A percentile compares a stretch with the other conserved stretches of the same genome.
These are phyloP conservation scores for Agelastica alni DNA, from an alignment of 2,888 invertebrate species.

Conservation along the genomic window DNA sequence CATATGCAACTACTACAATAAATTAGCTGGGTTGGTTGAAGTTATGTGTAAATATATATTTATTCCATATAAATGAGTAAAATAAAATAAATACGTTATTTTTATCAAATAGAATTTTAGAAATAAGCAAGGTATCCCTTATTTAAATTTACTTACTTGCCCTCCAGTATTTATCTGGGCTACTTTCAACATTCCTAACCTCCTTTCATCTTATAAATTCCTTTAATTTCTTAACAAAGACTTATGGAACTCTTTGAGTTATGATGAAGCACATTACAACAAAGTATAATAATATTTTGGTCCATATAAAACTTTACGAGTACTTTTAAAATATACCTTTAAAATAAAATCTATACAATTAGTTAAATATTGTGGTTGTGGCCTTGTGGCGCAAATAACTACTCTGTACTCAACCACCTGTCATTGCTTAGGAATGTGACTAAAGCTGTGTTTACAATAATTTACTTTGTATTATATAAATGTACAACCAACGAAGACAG, in stretches of 20 bases:
- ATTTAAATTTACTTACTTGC: constrained; percentile 47
- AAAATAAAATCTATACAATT: neutral
- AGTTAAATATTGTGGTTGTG: constrained; percentile 11
- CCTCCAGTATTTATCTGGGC: constrained; percentile 51
- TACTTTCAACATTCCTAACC: constrained; percentile 57
- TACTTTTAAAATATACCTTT: no score
- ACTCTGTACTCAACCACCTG: constrained; percentile 23
- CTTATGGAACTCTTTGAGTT: neutral
- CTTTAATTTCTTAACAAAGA: constrained; percentile 11
- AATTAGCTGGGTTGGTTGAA: no score
- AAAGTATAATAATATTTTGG: neutral
- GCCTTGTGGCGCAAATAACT: constrained; percentile 22
- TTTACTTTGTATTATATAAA: no score
- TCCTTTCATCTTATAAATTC: constrained; percentile 49
- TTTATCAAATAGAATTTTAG: no score
- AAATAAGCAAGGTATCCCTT: no score
- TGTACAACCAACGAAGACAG: no score
- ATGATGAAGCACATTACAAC: constrained; percentile 10
- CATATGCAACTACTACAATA: no score
- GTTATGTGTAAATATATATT: no score
- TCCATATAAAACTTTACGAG: constrained; percentile 8
- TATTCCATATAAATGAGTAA: no score
- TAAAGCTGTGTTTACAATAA: constrained; percentile 2
- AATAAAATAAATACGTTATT: no score
- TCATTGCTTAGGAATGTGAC: constrained; percentile 20